Conservation (phyloP, 2,113 vertebrate genomes). For the Pluvialis apricaria region DNA sequence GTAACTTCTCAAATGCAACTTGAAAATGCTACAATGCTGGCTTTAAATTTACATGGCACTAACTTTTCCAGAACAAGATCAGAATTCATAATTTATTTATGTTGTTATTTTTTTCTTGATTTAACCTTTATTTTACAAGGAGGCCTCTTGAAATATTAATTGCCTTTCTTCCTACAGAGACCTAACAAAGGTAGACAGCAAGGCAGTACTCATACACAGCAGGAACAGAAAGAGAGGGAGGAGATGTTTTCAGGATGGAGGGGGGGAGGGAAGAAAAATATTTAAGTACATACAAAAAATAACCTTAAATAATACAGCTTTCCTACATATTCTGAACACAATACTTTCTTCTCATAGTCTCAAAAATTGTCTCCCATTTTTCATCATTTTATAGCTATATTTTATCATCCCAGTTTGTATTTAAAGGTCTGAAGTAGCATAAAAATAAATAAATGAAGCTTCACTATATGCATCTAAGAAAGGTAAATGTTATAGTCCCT, state of each 20-base stretch:
- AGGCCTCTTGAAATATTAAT: conserved; percentile 36
- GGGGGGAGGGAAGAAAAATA: background rate
- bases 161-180: background rate
- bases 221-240: background rate
- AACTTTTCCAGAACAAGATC: conserved; percentile 33
- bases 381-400: background rate
- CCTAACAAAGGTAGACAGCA: background rate
- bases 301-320: background rate
- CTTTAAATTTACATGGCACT: conserved; percentile 14
- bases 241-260: background rate
- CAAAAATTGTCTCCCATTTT: background rate
- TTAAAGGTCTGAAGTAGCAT: background rate
- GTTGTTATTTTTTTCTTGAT: conserved; percentile 13
- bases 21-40: background rate
- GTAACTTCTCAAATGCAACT: background rate
- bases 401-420: background rate
- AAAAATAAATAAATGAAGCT: background rate
- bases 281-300: background rate
- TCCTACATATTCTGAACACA: background rate
- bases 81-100: conserved; percentile 53
- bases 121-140: conserved; percentile 51
- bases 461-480: background rate
- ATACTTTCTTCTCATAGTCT: background rate
- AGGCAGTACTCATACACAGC: background rate
- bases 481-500: background rate